Evolutionary conservation across 2,888 invertebrate genomes (phyloP), one percentile per base, ranked within the genome.

Genomic region (Spicauda simplicius): DNA sequence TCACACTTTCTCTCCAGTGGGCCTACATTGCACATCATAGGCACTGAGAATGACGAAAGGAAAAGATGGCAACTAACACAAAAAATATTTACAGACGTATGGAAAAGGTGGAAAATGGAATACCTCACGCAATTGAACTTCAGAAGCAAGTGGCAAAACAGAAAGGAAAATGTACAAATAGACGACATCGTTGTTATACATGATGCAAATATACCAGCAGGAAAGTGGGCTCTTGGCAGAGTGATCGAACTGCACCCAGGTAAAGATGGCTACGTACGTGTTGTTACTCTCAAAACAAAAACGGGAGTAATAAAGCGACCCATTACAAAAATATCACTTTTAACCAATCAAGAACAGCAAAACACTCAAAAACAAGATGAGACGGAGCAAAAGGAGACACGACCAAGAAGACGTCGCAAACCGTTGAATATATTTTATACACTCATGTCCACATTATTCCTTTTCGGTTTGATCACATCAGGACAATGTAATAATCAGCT

Each of bases 201-300:
- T 19, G 58, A 56, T 37, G 56, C 55, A 25, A 55, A 73, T 30
- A 1, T 70, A 60, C 73, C 69, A 25, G 53, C 73, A 1, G 71
- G 67, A 11, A 71, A 72, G 52, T 73, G 71, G 71, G 48, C 63
- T 0, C 63, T 73, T 60, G 71, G 57, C 8, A 60, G 69, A 41
- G 67, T 71, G 3, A 19, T 64, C 6, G 71, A 68, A n/a, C 52
- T 64, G 6, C 70, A n/a, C n/a, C n/a, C n/a, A n/a, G n/a, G n/a
- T n/a, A n/a, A n/a, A n/a, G n/a, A n/a, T n/a, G n/a, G n/a, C 70
- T 10, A 70, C 71, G 14, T 55, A 16, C 2, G 70, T 71, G 10
- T 37, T 70, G 7, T 70, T 71, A 69, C 69, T 2, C 12, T 72
- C 0, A 70, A 70, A 58, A 72, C 72, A 14, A 61, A 70, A 53